Base-by-base conservation (phyloP, 2,888 invertebrate species). In the Tromatobia lineatoria region DNA sequence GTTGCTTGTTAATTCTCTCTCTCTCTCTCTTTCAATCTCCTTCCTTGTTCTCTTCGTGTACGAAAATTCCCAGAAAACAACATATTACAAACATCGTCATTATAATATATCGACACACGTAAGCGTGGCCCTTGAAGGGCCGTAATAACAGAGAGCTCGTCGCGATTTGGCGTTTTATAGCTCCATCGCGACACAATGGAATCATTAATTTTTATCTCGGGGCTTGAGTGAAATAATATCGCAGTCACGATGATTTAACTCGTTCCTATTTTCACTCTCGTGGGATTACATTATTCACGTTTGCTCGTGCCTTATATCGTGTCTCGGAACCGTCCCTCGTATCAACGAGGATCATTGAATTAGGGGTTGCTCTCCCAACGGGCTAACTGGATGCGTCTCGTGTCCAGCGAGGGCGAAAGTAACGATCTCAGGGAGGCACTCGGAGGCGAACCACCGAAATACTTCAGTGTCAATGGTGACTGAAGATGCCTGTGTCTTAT, bases 401-500 rank as follows among this genome's bases (percentile, higher is more conserved):
- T 93, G 91, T 95, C 95, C 89, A 95, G 93, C 81, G 95, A 94
- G 59, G 95, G 95, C 84, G 95, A 95, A 87, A 95, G 94, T 85
- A 95, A 94, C 85, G 95, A 95, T 91, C 94, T 94, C 90, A 95
- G 94, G 89, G 95, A 95, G 89, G 94, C 94, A 90, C 94, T 93
- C 87, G 95, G 95, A 84, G 94, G 94, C 89, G 94, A 94, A 89
- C 94, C 94, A 90, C 94, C 94, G 87, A 94, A 94, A 92, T 95
- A 95, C 91, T 94, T 95, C 90, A 94, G 94, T 88, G 95, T 95
- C 94, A 95, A 92, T 88, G 96, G 96, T 92, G 96, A 95, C 94
- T 96, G 95, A 93, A 96, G 94, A 94, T 96, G 96, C 93, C 95
- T 95, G 94, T 96, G 96, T 94, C 94, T 95, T 92, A 95, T 96